These are phyloP conservation scores for Sanderia malayensis DNA, from an alignment of 30 jellyfish, hydroid and myxozoan species.

Conservation along the genomic window DNA sequence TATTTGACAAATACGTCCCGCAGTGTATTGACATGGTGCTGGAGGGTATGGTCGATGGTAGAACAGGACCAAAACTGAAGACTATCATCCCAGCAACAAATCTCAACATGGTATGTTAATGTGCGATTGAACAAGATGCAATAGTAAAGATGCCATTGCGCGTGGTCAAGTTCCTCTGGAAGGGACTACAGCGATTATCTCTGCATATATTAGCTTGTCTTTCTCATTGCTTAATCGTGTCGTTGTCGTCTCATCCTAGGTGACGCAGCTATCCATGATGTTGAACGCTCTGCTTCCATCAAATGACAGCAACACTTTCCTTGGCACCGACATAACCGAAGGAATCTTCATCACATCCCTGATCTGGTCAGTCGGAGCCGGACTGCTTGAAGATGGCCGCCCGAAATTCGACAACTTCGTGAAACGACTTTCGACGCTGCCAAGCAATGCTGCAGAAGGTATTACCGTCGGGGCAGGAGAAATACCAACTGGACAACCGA, in stretches of 20 bases:
- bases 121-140: too few relatives aligned
- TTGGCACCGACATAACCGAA: constrained; percentile 79
- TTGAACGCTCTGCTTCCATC: constrained; percentile 93
- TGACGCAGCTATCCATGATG: constrained; percentile 84
- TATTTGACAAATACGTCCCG: constrained; percentile 83
- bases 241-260: constrained; percentile 77
- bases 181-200: too few relatives aligned
- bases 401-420: constrained; percentile 73
- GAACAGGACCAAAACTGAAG: constrained; percentile 64
- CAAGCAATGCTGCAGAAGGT: constrained; percentile 68
- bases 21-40: constrained; percentile 81
- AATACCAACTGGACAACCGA: constrained; percentile 80
- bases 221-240: too few relatives aligned
- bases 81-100: constrained; percentile 92
- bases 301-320: constrained; percentile 67
- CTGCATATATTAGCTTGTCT: too few relatives aligned
- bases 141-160: too few relatives aligned
- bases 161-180: too few relatives aligned
- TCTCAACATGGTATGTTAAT: constrained; percentile 82
- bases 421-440: constrained; percentile 75
- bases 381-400: constrained; percentile 88
- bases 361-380: constrained; percentile 97
- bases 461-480: constrained; percentile 76
- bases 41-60: constrained; percentile 98
- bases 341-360: constrained; percentile 90